phyloP scores from a whole-genome alignment of 1,140 invertebrate genomes.

The Macrobrachium nipponense region DNA sequence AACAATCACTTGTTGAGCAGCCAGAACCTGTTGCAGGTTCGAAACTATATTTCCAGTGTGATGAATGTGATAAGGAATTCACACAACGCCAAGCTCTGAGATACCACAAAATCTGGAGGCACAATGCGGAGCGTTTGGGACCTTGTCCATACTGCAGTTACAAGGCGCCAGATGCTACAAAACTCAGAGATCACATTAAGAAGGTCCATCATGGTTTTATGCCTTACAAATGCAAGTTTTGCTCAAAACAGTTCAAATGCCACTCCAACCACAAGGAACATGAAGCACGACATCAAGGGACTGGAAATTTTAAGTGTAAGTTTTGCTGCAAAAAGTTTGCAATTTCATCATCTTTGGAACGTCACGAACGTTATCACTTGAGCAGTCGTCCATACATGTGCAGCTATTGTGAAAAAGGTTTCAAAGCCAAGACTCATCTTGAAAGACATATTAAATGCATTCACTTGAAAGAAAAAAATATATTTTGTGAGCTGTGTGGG shows the following conservation, averaged over 20 bases:
- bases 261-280: slow-evolving; percentile 28
- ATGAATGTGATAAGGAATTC: too few relatives aligned
- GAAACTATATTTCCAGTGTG: too few relatives aligned
- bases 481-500: too few relatives aligned
- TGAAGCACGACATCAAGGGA: slow-evolving; percentile 4
- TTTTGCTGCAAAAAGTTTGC: not conserved
- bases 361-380: not conserved
- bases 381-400: not conserved
- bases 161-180: slow-evolving; percentile 12
- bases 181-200: slow-evolving; percentile 10
- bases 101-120: slow-evolving; percentile 9
- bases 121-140: not conserved
- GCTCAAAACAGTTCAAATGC: slow-evolving; percentile 16
- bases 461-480: too few relatives aligned
- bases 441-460: too few relatives aligned
- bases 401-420: not conserved
- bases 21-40: too few relatives aligned
- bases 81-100: not conserved
- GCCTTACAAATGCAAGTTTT: slow-evolving; percentile 25
- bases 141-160: slow-evolving; percentile 11
- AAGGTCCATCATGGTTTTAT: slow-evolving; percentile 10
- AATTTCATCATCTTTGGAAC: not conserved
- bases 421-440: too few relatives aligned
- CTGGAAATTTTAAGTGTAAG: not conserved
- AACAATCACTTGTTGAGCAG: too few relatives aligned